Percentiles rank a stretch among this genome's conserved stretches.
phyloP scores from a whole-genome alignment of 2,113 vertebrate species.

The Taxidea taxus region DNA sequence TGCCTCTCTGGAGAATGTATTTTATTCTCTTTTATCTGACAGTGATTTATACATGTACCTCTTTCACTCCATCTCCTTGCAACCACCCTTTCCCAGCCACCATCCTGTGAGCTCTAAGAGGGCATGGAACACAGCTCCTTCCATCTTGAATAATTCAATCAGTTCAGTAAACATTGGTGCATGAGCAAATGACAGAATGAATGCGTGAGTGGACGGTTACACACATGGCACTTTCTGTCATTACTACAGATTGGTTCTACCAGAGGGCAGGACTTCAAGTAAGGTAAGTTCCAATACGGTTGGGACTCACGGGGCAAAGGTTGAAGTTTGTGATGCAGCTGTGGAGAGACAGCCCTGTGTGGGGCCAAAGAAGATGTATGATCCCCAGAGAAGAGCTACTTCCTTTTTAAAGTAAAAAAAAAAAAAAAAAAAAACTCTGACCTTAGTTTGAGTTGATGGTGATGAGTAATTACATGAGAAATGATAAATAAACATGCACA shows the following conservation, averaged over 20 bases:
- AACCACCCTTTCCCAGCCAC: background rate
- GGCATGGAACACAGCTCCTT: background rate
- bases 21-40: background rate
- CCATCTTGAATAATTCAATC: background rate
- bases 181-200: background rate
- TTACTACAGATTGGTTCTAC: background rate
- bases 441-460: background rate
- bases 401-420: background rate
- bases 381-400: background rate
- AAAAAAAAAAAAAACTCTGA: background rate
- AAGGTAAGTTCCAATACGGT: background rate
- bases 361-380: background rate
- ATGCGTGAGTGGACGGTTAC: background rate
- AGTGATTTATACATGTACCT: background rate
- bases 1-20: background rate
- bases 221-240: background rate
- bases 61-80: background rate
- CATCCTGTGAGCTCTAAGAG: background rate
- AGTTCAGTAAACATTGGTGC: background rate
- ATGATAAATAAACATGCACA: background rate
- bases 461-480: background rate
- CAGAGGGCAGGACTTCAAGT: background rate
- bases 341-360: background rate
- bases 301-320: background rate
- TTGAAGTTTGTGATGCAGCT: background rate